phyloP scores from a whole-genome alignment of 1,140 invertebrate genomes.

The Ridgeia piscesae region DNA sequence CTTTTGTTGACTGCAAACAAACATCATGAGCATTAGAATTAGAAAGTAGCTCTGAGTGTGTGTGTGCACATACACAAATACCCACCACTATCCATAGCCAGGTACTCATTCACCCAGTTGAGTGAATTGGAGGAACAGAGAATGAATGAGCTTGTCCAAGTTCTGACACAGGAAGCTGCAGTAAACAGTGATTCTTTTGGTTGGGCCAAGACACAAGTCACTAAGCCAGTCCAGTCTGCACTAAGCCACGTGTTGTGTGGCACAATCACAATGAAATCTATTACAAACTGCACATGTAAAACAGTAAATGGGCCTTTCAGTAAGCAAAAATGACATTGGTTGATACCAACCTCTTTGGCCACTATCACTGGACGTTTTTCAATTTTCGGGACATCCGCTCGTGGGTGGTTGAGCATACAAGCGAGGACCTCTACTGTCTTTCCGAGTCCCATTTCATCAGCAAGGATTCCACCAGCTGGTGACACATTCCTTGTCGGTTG shows the following conservation, averaged over 20 bases:
- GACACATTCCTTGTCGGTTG: slow-evolving; percentile 27
- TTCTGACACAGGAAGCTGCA: no score
- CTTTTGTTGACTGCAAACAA: neutral
- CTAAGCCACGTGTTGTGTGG: no score
- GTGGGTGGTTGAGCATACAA: slow-evolving; percentile 67
- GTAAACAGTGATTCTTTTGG: no score
- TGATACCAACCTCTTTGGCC: neutral
- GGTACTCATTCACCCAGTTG: no score
- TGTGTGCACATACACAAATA: neutral
- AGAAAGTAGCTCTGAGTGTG: neutral
- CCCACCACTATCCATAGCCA: no score
- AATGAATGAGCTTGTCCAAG: no score
- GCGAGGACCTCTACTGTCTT: slow-evolving; percentile 80
- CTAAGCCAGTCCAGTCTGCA: no score
- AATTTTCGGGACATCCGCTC: slow-evolving; percentile 41
- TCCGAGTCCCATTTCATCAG: slow-evolving; percentile 83
- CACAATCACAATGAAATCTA: no score
- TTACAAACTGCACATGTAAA: no score
- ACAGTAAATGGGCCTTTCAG: no score
- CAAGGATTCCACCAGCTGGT: slow-evolving; percentile 73
- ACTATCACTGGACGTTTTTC: neutral
- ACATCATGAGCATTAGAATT: neutral
- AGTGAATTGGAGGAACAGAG: no score
- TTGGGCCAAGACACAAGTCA: no score
- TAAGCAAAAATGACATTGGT: neutral